phyloP scores from a whole-genome alignment of 1,140 invertebrate genomes.

The Coenobita brevimanus region DNA sequence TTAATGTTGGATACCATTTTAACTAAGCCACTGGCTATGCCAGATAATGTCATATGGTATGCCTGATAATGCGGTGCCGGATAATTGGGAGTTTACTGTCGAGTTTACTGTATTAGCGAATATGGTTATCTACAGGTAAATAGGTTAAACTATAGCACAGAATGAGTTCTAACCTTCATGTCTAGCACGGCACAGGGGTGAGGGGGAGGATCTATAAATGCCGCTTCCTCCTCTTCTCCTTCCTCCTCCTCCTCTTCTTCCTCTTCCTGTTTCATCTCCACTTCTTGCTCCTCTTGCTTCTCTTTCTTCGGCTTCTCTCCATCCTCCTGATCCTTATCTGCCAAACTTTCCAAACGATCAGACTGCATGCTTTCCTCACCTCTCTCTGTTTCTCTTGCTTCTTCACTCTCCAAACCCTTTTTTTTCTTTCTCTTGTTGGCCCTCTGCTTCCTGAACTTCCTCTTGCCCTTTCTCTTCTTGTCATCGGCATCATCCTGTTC shows the following conservation, averaged over 20 bases:
- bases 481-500: conserved; percentile 12
- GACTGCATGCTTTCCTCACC: background rate
- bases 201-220: conserved; percentile 47
- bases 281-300: no score
- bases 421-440: conserved; percentile 61
- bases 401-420: conserved; percentile 35
- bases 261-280: background rate
- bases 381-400: background rate
- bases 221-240: conserved; percentile 27
- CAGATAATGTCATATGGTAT: no score
- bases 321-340: no score
- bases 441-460: conserved; percentile 49
- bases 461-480: conserved; percentile 59
- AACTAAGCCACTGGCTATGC: no score
- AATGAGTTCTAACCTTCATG: conserved; percentile 62
- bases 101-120: no score
- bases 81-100: background rate
- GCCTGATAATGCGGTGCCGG: no score
- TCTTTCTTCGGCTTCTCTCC: no score
- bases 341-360: no score
- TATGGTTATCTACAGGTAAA: no score
- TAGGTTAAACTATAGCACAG: no score
- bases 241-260: background rate
- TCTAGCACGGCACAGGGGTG: conserved; percentile 62
- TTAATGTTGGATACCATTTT: no score